Percentiles rank a stretch among this genome's conserved stretches.
These are phyloP conservation scores for Drosophila pseudoobscura DNA, from an alignment of 1,140 invertebrate genomes.

Conservation along the genomic window DNA sequence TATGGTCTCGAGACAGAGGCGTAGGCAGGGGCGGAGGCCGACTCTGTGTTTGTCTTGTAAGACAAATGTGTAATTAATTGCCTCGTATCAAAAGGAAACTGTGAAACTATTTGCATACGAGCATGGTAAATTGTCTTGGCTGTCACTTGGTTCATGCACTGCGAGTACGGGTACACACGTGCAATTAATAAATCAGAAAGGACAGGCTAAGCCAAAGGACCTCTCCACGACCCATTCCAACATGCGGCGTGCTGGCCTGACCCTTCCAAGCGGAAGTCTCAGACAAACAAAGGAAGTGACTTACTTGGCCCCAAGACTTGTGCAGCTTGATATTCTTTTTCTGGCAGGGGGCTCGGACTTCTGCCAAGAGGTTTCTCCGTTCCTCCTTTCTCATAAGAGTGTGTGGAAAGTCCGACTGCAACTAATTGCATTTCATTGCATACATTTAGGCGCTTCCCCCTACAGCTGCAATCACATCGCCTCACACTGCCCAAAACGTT, in stretches of 20 bases:
- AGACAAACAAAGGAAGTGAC: conserved; percentile 75
- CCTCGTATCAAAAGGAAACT: conserved; percentile 81
- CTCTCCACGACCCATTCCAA: not conserved
- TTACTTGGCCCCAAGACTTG: conserved; percentile 42
- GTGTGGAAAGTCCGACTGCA: conserved; percentile 38
- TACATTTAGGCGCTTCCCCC: conserved; percentile 60
- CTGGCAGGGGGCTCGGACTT: not conserved
- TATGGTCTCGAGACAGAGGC: conserved; percentile 41
- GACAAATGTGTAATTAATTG: conserved; percentile 83
- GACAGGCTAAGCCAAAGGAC: conserved; percentile 50
- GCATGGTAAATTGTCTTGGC: conserved; percentile 42
- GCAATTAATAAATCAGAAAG: conserved; percentile 81
- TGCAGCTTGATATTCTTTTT: conserved; percentile 21
- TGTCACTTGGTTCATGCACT: conserved; percentile 61
- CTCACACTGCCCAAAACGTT: conserved; percentile 69
- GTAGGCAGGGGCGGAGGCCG: conserved; percentile 31
- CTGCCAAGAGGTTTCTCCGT: too few relatives aligned
- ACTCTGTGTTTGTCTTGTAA: conserved; percentile 82
- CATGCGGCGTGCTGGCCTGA: not conserved
- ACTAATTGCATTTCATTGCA: conserved; percentile 81
- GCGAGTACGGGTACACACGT: conserved; percentile 40
- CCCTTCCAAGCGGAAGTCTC: conserved; percentile 52
- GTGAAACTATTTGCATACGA: conserved; percentile 77
- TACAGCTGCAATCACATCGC: conserved; percentile 53
- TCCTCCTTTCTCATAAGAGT: too few relatives aligned